Conservation (phyloP, 2,797 vertebrate species). For the Cyclopterus lumpus region DNA sequence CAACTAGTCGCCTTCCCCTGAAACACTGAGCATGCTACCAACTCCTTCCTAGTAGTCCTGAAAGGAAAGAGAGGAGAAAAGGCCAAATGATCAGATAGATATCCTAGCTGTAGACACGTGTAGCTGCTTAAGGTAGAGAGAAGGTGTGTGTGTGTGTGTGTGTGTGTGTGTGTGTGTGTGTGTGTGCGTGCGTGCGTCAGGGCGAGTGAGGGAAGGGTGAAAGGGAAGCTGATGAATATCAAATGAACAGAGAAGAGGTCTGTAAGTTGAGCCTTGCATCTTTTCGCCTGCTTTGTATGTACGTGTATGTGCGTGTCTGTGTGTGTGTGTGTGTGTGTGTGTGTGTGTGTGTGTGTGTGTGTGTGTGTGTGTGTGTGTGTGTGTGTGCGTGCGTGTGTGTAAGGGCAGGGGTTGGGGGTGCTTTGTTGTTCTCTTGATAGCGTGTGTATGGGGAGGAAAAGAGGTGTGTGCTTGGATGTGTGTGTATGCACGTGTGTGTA, state of each 20-base stretch:
- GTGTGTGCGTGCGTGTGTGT: conserved; percentile 17
- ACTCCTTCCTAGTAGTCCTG: conserved; percentile 28
- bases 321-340: conserved; percentile 27
- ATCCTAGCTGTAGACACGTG: conserved; percentile 72
- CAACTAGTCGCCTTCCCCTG: conserved; percentile 62
- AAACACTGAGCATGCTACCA: conserved; percentile 49
- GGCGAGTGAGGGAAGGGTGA: conserved; percentile 48
- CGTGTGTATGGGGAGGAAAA: conserved; percentile 40
- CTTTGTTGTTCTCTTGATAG: conserved; percentile 68
- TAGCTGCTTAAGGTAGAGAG: conserved; percentile 60
- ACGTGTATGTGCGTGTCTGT: background rate
- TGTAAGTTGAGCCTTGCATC: conserved; percentile 67
- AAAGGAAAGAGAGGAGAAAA: conserved; percentile 58
- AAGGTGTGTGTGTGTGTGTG: conserved; percentile 22
- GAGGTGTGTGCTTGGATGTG: conserved; percentile 27
- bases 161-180: conserved; percentile 27
- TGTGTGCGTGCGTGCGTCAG: conserved; percentile 33
- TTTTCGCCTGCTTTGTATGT: conserved; percentile 44
- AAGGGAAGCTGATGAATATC: conserved; percentile 72
- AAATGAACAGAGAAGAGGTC: conserved; percentile 73
- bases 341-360: conserved; percentile 23
- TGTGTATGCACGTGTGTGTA: conserved; percentile 3
- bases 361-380: conserved; percentile 17
- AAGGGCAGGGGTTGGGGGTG: conserved; percentile 48
- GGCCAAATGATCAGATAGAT: conserved; percentile 70